phyloP scores from a whole-genome alignment of 2,888 invertebrate species.

The Bhutanitis thaidina region DNA sequence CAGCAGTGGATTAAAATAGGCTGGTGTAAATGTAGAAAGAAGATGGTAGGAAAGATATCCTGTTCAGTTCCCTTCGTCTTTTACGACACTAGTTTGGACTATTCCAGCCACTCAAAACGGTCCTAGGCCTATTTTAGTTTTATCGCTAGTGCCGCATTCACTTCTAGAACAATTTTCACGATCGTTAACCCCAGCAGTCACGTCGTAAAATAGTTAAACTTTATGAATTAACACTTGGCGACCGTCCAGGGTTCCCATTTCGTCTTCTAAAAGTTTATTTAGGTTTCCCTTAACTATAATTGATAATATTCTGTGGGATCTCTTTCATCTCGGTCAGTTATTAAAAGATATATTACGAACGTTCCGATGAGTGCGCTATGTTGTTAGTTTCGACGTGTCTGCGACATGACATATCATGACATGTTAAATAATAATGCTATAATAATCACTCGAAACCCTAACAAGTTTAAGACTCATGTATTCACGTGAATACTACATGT shows the following conservation, averaged over 20 bases:
- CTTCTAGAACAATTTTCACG: constrained; percentile 43
- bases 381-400: constrained; percentile 4
- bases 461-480: too few relatives aligned
- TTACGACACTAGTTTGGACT: too few relatives aligned
- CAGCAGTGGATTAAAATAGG: too few relatives aligned
- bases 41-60: too few relatives aligned
- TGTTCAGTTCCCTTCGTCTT: too few relatives aligned
- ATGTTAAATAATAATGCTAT: too few relatives aligned
- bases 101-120: background rate
- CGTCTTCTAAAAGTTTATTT: constrained; percentile 50
- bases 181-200: constrained; percentile 44
- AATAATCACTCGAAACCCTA: too few relatives aligned
- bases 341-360: constrained; percentile 8
- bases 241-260: constrained; percentile 44
- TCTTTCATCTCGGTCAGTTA: constrained; percentile 47
- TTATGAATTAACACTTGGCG: constrained; percentile 72
- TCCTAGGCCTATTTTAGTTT: constrained; percentile 14
- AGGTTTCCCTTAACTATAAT: constrained; percentile 55
- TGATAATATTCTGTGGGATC: constrained; percentile 52
- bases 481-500: too few relatives aligned
- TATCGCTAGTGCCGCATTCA: constrained; percentile 22
- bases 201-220: constrained; percentile 57
- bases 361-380: constrained; percentile 5
- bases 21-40: too few relatives aligned
- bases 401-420: background rate